A percentile compares a stretch with the other conserved stretches of the same genome.
phyloP scores from a whole-genome alignment of 2,888 invertebrate species.

The Pammene fasciana region DNA sequence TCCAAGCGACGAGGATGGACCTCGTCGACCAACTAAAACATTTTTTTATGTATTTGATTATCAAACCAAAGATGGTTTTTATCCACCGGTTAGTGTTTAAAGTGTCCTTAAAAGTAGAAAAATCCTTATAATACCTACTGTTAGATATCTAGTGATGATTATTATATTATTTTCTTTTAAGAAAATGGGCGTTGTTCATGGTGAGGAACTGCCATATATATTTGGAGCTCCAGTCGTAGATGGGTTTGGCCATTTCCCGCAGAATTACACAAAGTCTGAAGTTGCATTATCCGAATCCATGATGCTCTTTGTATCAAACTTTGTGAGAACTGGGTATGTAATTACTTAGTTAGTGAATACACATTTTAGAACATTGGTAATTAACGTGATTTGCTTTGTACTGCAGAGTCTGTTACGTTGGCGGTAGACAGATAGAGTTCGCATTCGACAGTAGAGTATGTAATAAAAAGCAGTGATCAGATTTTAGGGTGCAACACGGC shows the following conservation, averaged over 20 bases:
- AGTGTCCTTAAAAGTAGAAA: background rate
- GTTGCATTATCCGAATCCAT: constrained; percentile 90
- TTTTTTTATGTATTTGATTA: constrained; percentile 97
- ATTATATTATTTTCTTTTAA: constrained; percentile 53
- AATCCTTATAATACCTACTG: too few species aligned
- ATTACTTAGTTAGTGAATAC: background rate
- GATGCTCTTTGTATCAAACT: constrained; percentile 91
- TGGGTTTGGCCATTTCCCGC: constrained; percentile 88
- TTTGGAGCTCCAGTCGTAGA: constrained; percentile 92
- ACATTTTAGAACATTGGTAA: background rate
- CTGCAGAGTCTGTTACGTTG: background rate
- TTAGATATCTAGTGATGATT: too few species aligned
- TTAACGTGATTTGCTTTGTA: constrained; percentile 10
- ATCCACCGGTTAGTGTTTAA: constrained; percentile 89
- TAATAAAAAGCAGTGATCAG: too few species aligned
- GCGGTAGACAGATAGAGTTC: background rate
- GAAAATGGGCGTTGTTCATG: constrained; percentile 92
- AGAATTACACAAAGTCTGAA: constrained; percentile 91
- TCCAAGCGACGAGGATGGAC: constrained; percentile 79
- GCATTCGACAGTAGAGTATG: background rate
- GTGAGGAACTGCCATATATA: constrained; percentile 91
- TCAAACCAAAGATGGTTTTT: constrained; percentile 94
- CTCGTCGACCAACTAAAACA: constrained; percentile 87
- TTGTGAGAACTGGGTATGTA: constrained; percentile 90
- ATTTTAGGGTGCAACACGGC: too few species aligned